These are phyloP conservation scores for Aratinga solstitialis DNA, from an alignment of 2,797 vertebrate genomes.

Conservation along the genomic window DNA sequence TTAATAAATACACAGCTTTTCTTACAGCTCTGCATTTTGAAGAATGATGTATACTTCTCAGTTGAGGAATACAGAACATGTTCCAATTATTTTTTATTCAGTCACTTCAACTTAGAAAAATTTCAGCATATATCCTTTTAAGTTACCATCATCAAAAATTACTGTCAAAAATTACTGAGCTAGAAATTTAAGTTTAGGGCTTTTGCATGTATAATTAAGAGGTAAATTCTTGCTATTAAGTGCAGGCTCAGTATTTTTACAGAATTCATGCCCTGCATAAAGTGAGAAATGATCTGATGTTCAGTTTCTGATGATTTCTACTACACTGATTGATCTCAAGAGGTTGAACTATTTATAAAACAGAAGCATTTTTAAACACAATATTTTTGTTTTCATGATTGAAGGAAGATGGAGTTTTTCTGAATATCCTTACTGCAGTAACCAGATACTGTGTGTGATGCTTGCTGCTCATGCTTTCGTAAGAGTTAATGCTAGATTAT, in stretches of 20 bases:
- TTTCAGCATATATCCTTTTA: background rate
- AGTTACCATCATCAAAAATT: background rate
- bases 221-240: background rate
- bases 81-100: background rate
- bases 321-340: background rate
- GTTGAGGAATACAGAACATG: background rate
- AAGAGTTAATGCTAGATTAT: background rate
- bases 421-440: background rate
- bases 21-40: background rate
- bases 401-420: background rate
- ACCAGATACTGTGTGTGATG: background rate
- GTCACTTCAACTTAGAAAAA: background rate
- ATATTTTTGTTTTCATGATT: background rate
- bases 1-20: background rate
- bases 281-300: background rate
- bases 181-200: background rate
- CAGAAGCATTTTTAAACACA: background rate
- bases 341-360: background rate
- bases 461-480: background rate
- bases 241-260: background rate
- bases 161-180: background rate
- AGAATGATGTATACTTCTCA: background rate
- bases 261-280: background rate
- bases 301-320: background rate
- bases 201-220: background rate